Conservation (phyloP, 2,797 vertebrate genomes). For the Zenarchopterus dispar region DNA sequence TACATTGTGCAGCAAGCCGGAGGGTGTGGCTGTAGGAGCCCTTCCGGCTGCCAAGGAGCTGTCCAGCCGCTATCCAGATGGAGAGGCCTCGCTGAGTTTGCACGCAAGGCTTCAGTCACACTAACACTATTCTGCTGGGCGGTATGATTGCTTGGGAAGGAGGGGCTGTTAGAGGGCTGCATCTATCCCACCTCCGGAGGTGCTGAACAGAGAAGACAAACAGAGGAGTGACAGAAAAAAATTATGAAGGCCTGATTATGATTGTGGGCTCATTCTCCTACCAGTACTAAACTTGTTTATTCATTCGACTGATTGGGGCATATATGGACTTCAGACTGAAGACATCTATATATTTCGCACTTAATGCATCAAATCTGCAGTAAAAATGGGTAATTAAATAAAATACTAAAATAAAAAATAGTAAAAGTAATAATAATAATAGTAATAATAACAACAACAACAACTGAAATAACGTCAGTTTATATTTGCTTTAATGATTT, state of each 20-base stretch:
- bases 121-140: constrained; percentile 64
- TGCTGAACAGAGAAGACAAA: constrained; percentile 16
- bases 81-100: constrained; percentile 50
- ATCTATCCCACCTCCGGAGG: constrained; percentile 34
- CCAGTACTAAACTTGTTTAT: not conserved
- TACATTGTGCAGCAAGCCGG: constrained; percentile 16
- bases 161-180: not conserved
- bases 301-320: not conserved
- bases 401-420: too few species aligned
- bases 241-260: not conserved
- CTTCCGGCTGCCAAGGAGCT: constrained; percentile 53
- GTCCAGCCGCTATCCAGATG: constrained; percentile 70
- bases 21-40: constrained; percentile 29
- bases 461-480: too few species aligned
- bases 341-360: too few species aligned
- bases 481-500: too few species aligned
- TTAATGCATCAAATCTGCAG: too few species aligned
- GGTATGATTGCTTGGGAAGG: constrained; percentile 7
- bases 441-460: too few species aligned
- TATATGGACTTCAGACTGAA: too few species aligned
- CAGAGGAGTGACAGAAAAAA: not conserved
- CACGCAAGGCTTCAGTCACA: constrained; percentile 62
- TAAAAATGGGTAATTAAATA: too few species aligned
- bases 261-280: not conserved
- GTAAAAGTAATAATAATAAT: too few species aligned